phyloP scores from a whole-genome alignment of 2,113 vertebrate species.

The Clupea harengus region DNA sequence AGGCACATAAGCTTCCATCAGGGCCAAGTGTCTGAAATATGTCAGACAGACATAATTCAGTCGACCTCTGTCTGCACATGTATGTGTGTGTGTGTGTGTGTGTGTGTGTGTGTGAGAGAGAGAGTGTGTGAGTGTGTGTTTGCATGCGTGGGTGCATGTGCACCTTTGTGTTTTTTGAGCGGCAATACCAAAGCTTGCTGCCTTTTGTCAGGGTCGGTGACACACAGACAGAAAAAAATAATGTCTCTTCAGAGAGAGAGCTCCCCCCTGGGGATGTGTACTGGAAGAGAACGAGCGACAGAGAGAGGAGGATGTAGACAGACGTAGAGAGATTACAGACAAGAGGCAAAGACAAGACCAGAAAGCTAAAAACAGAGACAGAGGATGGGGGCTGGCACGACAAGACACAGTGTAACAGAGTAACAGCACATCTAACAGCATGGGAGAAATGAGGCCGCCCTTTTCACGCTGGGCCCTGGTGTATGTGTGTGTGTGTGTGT shows the following conservation, averaged over 20 bases:
- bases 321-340: neutral
- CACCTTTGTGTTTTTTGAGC: neutral
- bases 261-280: neutral
- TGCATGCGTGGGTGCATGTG: neutral
- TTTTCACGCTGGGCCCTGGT: neutral
- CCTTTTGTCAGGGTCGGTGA: neutral
- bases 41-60: neutral
- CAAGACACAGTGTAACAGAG: neutral
- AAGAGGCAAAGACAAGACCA: neutral
- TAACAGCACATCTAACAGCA: constrained; percentile 2
- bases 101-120: neutral
- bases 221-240: neutral
- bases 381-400: neutral
- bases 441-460: constrained; percentile 4
- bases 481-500: neutral
- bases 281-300: neutral
- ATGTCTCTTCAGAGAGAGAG: neutral
- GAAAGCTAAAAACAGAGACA: neutral
- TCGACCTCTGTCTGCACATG: neutral
- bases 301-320: neutral
- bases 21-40: neutral
- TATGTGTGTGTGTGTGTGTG: neutral
- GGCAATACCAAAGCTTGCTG: neutral
- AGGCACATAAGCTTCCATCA: neutral
- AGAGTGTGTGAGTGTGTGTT: neutral